Percentiles rank a stretch among this genome's conserved stretches.
These are phyloP conservation scores for Lota lota DNA, from an alignment of 2,113 vertebrate species.

Conservation along the genomic window DNA sequence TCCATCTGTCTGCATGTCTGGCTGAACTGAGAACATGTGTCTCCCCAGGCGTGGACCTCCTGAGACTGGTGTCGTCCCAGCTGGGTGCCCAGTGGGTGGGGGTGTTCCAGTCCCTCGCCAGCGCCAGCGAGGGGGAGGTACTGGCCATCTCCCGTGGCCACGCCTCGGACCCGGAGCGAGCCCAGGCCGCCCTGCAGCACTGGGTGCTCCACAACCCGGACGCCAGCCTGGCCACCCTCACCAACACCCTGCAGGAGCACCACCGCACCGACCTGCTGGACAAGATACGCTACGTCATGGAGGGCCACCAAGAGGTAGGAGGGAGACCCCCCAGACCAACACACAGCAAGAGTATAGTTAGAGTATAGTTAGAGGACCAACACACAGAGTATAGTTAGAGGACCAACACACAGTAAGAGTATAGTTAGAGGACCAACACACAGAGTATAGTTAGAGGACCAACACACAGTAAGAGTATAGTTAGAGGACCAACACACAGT, in stretches of 20 bases:
- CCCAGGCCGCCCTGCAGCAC: slow-evolving; percentile 92
- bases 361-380: too few relatives aligned
- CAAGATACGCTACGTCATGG: slow-evolving; percentile 93
- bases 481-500: too few relatives aligned
- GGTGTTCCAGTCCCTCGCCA: slow-evolving; percentile 90
- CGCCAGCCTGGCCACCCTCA: slow-evolving; percentile 94
- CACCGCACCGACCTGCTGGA: slow-evolving; percentile 93
- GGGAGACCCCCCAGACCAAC: too few relatives aligned
- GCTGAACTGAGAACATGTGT: background rate
- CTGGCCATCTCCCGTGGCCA: slow-evolving; percentile 90
- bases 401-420: too few relatives aligned
- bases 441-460: too few relatives aligned
- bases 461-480: too few relatives aligned
- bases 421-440: too few relatives aligned
- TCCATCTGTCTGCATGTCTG: too few relatives aligned
- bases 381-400: too few relatives aligned
- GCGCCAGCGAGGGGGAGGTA: slow-evolving; percentile 88
- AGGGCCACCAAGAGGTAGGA: slow-evolving; percentile 87
- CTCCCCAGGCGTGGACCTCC: slow-evolving; percentile 87
- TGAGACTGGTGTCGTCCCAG: slow-evolving; percentile 91
- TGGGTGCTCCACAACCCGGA: slow-evolving; percentile 92
- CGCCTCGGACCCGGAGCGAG: slow-evolving; percentile 83
- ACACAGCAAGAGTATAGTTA: too few relatives aligned
- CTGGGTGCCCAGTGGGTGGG: slow-evolving; percentile 94
- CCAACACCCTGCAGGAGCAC: slow-evolving; percentile 88